Evolutionary conservation across 2,797 vertebrate genomes (phyloP), one percentile per base, ranked within the genome.

Genomic region (Loris lydekkerianus): DNA sequence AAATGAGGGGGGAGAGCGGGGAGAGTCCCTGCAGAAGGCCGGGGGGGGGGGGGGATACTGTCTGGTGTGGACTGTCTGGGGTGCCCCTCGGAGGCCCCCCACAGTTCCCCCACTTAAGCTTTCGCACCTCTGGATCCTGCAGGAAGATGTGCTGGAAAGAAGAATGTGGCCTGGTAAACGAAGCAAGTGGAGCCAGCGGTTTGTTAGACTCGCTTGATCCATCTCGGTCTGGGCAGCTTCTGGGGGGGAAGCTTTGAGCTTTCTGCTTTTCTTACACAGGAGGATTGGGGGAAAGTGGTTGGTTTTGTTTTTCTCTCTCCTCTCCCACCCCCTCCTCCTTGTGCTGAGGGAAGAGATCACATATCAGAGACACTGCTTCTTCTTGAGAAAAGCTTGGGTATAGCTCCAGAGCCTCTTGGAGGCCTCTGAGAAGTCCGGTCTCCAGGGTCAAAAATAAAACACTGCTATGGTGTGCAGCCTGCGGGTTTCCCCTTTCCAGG

Each of bases 1-100:
- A 97, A 97, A 97, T 46, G 86, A 97, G 95, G 98, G 97, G 97
- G 96, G 97, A 56, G 95, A 98, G 96, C 96, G 96, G 0, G 92
- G 49, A 53, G 14, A 53, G 49, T 53, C 49, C 86, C 86, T 72
- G 92, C 95, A 97, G 97, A 98, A 97, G 96, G 96, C 96, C 76
- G 27, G 31, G 75, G 34, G 34, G 34, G 34, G 34, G 34, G 34
- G 65, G 40, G 96, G 95, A 83, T n/a, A 96, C 87, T 76, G 86
- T 91, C 49, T 49, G 61, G 3, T 70, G 4, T 37, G 75, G 95
- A 96, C 69, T 13, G 9, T 21, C 10, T 3, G 10, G 46, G 43
- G 40, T 10, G 56, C 56, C 92, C 89, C 3, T n/a, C 96, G 93
- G 63, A 1, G 21, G 75, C 76, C 93, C 96, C 96, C 95, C 90